Evolutionary conservation across 2,888 invertebrate genomes (phyloP).

Genomic region (Himalopsyche anomala): DNA sequence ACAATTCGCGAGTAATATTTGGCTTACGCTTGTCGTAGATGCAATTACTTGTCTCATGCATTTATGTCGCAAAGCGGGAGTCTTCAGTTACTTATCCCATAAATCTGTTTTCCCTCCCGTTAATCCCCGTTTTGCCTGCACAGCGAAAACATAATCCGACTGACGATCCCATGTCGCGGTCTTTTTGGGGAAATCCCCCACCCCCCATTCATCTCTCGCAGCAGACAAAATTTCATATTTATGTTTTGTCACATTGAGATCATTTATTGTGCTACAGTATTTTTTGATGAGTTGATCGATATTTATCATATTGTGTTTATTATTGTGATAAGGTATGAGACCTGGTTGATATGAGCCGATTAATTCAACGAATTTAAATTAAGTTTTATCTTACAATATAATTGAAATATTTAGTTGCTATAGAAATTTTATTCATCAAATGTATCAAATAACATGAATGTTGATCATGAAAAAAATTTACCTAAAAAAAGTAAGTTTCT

Average conservation of each 20-base stretch:
- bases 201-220: slow-evolving; percentile 22
- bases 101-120: slow-evolving; percentile 65
- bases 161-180: slow-evolving; percentile 37
- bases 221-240: slow-evolving; percentile 58
- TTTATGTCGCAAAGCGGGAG: slow-evolving; percentile 54
- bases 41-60: slow-evolving; percentile 57
- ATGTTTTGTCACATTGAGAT: slow-evolving; percentile 51
- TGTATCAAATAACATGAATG: too few species aligned
- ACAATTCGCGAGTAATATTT: background rate
- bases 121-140: slow-evolving; percentile 65
- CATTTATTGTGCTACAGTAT: slow-evolving; percentile 50
- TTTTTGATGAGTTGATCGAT: background rate
- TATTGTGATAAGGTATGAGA: too few species aligned
- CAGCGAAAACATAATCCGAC: slow-evolving; percentile 64
- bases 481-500: too few species aligned
- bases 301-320: background rate
- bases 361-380: too few species aligned
- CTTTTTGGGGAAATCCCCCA: slow-evolving; percentile 35
- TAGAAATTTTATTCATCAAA: too few species aligned
- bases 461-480: too few species aligned
- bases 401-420: too few species aligned
- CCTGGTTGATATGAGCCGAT: too few species aligned
- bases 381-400: too few species aligned
- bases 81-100: slow-evolving; percentile 65
- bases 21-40: slow-evolving; percentile 47